A percentile compares a stretch with the other conserved stretches of the same genome.
These are phyloP conservation scores for Exephanes ischioxanthus DNA, from an alignment of 2,888 invertebrate genomes.

Conservation along the genomic window DNA sequence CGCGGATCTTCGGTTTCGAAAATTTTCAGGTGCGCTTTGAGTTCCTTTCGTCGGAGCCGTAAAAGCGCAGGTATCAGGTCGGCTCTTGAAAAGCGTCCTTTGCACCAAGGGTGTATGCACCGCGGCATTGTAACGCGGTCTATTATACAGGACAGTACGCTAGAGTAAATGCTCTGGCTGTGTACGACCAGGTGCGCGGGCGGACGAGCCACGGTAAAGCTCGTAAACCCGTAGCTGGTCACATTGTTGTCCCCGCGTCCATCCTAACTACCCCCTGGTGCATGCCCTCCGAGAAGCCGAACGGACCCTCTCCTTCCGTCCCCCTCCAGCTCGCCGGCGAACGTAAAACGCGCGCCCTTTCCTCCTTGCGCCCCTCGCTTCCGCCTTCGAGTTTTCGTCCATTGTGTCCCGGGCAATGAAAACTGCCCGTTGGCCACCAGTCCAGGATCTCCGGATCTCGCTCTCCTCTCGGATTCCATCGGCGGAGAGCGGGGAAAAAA, in stretches of 20 bases:
- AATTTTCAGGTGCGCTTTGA: slow-evolving; percentile 51
- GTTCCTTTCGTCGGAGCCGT: slow-evolving; percentile 30
- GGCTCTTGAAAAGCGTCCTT: slow-evolving; percentile 7
- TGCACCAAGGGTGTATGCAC: not conserved
- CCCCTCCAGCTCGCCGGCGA: slow-evolving; percentile 27
- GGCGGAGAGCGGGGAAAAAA: not conserved
- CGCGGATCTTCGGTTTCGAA: slow-evolving; percentile 17
- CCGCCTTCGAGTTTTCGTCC: slow-evolving; percentile 47
- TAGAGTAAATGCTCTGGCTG: slow-evolving; percentile 46
- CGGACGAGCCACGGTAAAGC: slow-evolving; percentile 57
- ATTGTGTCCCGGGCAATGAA: slow-evolving; percentile 56
- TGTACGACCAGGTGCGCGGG: slow-evolving; percentile 64
- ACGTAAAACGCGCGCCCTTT: slow-evolving; percentile 24
- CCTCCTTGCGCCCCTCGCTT: slow-evolving; percentile 34
- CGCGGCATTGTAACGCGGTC: not conserved
- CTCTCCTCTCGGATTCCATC: slow-evolving; percentile 23
- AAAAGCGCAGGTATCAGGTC: slow-evolving; percentile 53
- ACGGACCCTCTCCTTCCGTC: slow-evolving; percentile 31
- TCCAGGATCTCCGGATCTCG: slow-evolving; percentile 1
- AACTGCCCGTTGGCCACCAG: slow-evolving; percentile 53
- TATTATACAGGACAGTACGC: slow-evolving; percentile 34
- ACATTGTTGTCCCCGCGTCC: slow-evolving; percentile 78
- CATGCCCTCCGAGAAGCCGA: slow-evolving; percentile 51
- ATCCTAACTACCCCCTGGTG: slow-evolving; percentile 60
- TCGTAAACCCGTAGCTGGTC: slow-evolving; percentile 79